A percentile compares a stretch with the other conserved stretches of the same genome.
Evolutionary conservation across 2,888 invertebrate genomes (phyloP).

Genomic region (Stomorhina lunata): DNA sequence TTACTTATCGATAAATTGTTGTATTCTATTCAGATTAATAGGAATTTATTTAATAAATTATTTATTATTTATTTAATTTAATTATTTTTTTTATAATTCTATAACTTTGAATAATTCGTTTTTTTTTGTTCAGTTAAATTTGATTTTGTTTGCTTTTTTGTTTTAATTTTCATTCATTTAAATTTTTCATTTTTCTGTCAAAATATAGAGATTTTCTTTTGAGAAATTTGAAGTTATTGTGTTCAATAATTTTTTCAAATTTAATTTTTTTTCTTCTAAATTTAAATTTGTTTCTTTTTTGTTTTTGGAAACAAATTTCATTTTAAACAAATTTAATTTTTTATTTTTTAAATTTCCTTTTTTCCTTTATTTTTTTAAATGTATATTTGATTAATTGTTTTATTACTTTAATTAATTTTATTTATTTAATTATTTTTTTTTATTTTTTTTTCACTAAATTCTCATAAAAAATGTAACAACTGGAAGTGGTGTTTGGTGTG

Average conservation of each 20-base stretch:
- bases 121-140: background rate
- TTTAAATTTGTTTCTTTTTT: too few relatives aligned
- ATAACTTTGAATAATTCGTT: conserved; percentile 54
- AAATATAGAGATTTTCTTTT: too few relatives aligned
- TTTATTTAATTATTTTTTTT: conserved; percentile 54
- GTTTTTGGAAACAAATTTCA: too few relatives aligned
- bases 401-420: conserved; percentile 31
- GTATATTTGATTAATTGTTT: conserved; percentile 59
- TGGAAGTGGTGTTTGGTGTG: conserved; percentile 77
- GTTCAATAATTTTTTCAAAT: too few relatives aligned
- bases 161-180: too few relatives aligned
- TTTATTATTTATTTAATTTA: too few relatives aligned
- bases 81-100: too few relatives aligned
- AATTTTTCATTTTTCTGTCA: too few relatives aligned
- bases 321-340: too few relatives aligned
- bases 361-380: background rate
- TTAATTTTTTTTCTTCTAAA: conserved; percentile 13
- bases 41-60: conserved; percentile 57
- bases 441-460: conserved; percentile 40
- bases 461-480: conserved; percentile 66
- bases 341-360: background rate
- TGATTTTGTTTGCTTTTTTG: conserved; percentile 55
- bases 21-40: conserved; percentile 52
- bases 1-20: conserved; percentile 43
- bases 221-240: too few relatives aligned